A percentile compares a stretch with the other conserved stretches of the same genome.
These are phyloP conservation scores for Apotomis betuletana DNA, from an alignment of 2,888 invertebrate species.

Conservation along the genomic window DNA sequence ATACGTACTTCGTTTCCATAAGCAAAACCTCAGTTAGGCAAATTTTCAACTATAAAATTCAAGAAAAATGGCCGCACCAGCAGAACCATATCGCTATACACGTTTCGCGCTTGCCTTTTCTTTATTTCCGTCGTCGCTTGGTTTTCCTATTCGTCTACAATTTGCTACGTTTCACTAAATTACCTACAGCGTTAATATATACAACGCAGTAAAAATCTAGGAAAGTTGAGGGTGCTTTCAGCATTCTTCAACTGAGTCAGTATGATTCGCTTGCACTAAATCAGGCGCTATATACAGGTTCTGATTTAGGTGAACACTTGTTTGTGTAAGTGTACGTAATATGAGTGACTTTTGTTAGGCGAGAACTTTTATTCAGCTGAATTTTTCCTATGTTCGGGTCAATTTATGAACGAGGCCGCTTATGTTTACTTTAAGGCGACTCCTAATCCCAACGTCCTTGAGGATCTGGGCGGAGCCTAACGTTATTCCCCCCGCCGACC, in stretches of 20 bases:
- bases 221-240: not conserved
- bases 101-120: not conserved
- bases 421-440: no score
- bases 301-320: not conserved
- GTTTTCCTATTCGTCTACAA: conserved; percentile 18
- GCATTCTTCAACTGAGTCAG: not conserved
- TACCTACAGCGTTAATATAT: conserved; percentile 2
- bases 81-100: not conserved
- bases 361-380: no score
- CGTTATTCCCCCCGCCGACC: no score
- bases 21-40: no score
- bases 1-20: no score
- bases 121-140: conserved; percentile 21
- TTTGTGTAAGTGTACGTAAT: not conserved
- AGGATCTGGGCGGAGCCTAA: no score
- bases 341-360: not conserved
- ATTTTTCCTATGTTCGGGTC: no score
- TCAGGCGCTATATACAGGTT: not conserved
- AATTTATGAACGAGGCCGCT: no score
- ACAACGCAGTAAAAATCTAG: not conserved
- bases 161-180: conserved; percentile 29
- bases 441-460: no score
- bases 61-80: not conserved
- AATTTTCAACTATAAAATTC: no score
- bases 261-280: not conserved